These are phyloP conservation scores for Nysson spinosus DNA, from an alignment of 2,888 invertebrate genomes.

Conservation along the genomic window DNA sequence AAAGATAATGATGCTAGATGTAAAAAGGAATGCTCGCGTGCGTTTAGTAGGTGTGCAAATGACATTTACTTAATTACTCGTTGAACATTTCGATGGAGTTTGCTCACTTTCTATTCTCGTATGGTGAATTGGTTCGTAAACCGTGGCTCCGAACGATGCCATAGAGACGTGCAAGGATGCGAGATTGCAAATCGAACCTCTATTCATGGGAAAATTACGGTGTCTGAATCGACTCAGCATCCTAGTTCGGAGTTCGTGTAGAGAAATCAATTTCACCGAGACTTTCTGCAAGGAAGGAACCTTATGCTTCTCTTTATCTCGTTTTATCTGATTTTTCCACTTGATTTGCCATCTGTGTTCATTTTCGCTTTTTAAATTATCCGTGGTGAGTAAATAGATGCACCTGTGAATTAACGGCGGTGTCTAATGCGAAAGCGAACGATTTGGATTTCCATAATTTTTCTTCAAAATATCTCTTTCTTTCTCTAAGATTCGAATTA, in stretches of 20 bases:
- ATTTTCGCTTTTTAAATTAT: too few relatives aligned
- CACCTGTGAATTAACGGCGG: too few relatives aligned
- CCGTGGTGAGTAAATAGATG: too few relatives aligned
- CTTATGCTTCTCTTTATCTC: too few relatives aligned
- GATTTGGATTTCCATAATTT: too few relatives aligned
- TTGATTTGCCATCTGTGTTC: too few relatives aligned
- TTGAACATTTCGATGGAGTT: conserved; percentile 53
- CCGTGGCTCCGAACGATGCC: neutral
- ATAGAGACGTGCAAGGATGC: neutral
- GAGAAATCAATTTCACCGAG: neutral
- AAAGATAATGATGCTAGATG: conserved; percentile 5
- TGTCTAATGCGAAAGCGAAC: too few relatives aligned
- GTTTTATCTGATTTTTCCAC: too few relatives aligned
- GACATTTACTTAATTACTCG: conserved; percentile 73
- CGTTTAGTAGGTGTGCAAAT: conserved; percentile 59
- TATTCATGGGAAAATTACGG: conserved; percentile 1
- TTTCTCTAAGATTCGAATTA: too few relatives aligned
- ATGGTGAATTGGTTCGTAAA: neutral
- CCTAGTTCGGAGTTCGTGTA: neutral
- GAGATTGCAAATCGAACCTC: neutral
- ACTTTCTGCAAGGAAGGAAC: neutral
- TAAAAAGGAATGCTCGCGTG: conserved; percentile 26
- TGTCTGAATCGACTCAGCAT: neutral
- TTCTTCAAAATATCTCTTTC: too few relatives aligned
- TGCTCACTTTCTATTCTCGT: conserved; percentile 13